These are phyloP conservation scores for Zaprionus vittiger DNA, from an alignment of 1,140 invertebrate genomes.

Conservation along the genomic window DNA sequence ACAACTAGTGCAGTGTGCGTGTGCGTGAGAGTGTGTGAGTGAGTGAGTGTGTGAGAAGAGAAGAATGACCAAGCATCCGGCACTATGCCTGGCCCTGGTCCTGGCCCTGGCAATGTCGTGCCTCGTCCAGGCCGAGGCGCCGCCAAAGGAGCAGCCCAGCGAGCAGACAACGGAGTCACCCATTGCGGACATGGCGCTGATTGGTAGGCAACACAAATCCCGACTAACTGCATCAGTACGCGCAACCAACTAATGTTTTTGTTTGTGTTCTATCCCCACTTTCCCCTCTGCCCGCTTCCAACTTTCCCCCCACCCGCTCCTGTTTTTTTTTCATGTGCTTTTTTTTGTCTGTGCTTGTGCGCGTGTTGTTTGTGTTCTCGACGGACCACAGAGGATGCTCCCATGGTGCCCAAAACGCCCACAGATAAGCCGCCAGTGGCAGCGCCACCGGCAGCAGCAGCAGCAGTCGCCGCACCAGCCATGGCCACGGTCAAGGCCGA, in stretches of 20 bases:
- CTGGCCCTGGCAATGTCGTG: conserved; percentile 30
- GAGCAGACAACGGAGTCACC: conserved; percentile 79
- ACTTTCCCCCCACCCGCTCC: background rate
- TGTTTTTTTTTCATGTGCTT: conserved; percentile 39
- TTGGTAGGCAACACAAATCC: conserved; percentile 70
- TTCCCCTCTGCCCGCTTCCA: background rate
- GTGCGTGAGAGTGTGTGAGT: background rate
- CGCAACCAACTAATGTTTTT: conserved; percentile 24
- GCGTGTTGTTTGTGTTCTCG: conserved; percentile 13
- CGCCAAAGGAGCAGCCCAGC: conserved; percentile 31
- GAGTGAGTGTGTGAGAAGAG: conserved; percentile 16
- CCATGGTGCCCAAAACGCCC: conserved; percentile 56
- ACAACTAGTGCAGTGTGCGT: conserved; percentile 1
- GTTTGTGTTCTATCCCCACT: conserved; percentile 27
- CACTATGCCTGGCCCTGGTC: conserved; percentile 50
- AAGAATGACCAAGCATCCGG: conserved; percentile 60
- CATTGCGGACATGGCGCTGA: conserved; percentile 77
- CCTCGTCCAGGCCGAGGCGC: conserved; percentile 25
- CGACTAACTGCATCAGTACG: background rate
- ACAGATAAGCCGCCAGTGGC: conserved; percentile 64
- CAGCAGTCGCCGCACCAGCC: background rate
- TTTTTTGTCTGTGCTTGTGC: conserved; percentile 49
- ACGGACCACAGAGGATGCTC: conserved; percentile 35
- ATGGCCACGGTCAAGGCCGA: background rate
- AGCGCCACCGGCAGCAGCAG: background rate